These are phyloP conservation scores for Pogona vitticeps DNA, from an alignment of 2,113 vertebrate genomes.

Conservation along the genomic window DNA sequence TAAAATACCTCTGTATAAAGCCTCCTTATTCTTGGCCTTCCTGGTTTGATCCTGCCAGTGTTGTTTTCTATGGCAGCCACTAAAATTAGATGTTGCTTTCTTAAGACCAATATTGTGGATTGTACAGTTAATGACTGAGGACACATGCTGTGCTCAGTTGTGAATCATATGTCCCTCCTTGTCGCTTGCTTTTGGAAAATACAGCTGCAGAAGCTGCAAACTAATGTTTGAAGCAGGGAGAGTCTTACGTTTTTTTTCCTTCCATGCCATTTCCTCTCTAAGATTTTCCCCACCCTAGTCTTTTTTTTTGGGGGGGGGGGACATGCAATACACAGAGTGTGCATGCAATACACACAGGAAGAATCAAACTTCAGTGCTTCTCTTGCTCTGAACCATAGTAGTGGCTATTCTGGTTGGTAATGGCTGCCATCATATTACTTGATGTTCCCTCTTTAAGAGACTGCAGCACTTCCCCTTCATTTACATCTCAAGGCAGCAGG, in stretches of 20 bases:
- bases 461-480: too few species aligned
- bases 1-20: not conserved
- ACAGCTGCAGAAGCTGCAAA: not conserved
- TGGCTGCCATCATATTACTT: too few species aligned
- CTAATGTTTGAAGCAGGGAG: not conserved
- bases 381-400: too few species aligned
- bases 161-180: not conserved
- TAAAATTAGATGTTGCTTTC: not conserved
- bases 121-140: not conserved
- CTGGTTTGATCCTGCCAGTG: not conserved
- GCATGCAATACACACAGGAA: too few species aligned
- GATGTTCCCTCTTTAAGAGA: too few species aligned
- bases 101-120: not conserved
- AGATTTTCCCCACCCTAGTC: not conserved
- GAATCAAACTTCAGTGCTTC: too few species aligned
- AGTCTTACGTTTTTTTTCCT: too few species aligned
- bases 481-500: too few species aligned
- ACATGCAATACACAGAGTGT: too few species aligned
- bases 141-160: not conserved
- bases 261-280: not conserved
- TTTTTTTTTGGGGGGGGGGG: too few species aligned
- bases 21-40: not conserved
- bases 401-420: too few species aligned
- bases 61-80: not conserved
- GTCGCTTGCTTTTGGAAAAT: not conserved